Percentiles rank a stretch among this genome's conserved stretches.
phyloP scores from a whole-genome alignment of 1,140 invertebrate species.

The Galleria mellonella region DNA sequence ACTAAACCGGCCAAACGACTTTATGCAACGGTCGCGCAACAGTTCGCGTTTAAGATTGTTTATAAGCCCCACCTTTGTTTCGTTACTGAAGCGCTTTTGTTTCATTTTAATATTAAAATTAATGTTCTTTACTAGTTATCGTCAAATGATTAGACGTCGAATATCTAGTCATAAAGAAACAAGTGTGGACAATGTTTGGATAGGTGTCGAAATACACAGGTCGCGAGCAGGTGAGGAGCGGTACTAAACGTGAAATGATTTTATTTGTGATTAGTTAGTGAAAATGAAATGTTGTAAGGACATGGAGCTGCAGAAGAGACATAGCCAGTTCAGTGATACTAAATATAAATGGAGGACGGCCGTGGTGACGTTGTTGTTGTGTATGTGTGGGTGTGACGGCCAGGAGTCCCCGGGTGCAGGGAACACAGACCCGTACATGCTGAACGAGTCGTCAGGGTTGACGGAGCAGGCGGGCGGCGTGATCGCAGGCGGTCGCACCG shows the following conservation, averaged over 20 bases:
- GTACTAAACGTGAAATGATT: conserved; percentile 54
- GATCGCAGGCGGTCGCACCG: conserved; percentile 72
- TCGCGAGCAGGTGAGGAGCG: conserved; percentile 26
- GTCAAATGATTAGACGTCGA: too few species aligned
- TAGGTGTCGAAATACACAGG: conserved; percentile 30
- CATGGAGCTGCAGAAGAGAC: conserved; percentile 63
- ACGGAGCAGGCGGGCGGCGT: conserved; percentile 79
- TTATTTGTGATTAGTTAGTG: conserved; percentile 38
- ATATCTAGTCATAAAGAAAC: too few species aligned
- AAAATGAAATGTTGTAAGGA: conserved; percentile 50
- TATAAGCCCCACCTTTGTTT: conserved; percentile 60
- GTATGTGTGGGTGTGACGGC: conserved; percentile 36
- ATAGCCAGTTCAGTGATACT: conserved; percentile 70
- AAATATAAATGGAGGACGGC: conserved; percentile 73
- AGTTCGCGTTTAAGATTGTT: conserved; percentile 51
- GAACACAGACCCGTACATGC: conserved; percentile 50
- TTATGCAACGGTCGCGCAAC: conserved; percentile 62
- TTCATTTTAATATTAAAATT: conserved; percentile 16
- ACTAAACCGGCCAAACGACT: conserved; percentile 68
- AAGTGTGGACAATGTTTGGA: conserved; percentile 24
- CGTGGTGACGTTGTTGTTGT: conserved; percentile 36
- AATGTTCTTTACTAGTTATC: background rate
- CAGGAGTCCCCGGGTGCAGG: conserved; percentile 34
- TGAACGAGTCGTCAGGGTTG: conserved; percentile 55
- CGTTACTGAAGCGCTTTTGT: conserved; percentile 39